phyloP scores from a whole-genome alignment of 2,113 vertebrate species.

The Chiloscyllium plagiosum region DNA sequence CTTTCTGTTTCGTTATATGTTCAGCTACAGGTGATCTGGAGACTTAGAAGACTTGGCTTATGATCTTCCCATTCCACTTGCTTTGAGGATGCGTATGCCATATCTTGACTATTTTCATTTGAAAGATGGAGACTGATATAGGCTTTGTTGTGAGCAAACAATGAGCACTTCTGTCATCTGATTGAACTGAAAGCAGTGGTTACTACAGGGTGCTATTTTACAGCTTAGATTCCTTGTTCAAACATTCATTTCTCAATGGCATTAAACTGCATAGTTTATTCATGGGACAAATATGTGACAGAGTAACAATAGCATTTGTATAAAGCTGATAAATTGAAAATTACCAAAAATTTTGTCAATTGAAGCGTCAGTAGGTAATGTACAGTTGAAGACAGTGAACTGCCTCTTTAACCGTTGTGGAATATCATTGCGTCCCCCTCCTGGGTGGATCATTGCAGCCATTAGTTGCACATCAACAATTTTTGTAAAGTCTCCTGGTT shows the following conservation, averaged over 20 bases:
- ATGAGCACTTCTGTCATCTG: background rate
- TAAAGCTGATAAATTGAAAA: background rate
- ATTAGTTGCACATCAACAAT: slow-evolving; percentile 64
- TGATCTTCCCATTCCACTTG: no score
- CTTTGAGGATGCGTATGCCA: no score
- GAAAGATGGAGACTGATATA: no score
- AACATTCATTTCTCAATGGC: background rate
- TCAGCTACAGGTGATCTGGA: no score
- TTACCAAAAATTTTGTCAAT: slow-evolving; percentile 72
- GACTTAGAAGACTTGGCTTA: no score
- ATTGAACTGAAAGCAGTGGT: background rate
- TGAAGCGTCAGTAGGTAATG: slow-evolving; percentile 60
- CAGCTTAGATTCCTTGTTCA: background rate
- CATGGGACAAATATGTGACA: background rate
- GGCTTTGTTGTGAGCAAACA: no score
- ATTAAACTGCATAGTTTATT: background rate
- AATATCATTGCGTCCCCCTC: slow-evolving; percentile 67
- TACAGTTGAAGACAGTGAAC: slow-evolving; percentile 65
- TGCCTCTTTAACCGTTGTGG: slow-evolving; percentile 67
- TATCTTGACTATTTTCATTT: no score
- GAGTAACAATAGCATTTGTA: background rate
- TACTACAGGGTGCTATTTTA: background rate
- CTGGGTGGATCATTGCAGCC: slow-evolving; percentile 69
- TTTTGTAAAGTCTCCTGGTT: slow-evolving; percentile 66
- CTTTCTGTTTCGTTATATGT: no score